These are phyloP conservation scores for Enteromius argenteus DNA, from an alignment of 2,797 vertebrate species.

Conservation along the genomic window DNA sequence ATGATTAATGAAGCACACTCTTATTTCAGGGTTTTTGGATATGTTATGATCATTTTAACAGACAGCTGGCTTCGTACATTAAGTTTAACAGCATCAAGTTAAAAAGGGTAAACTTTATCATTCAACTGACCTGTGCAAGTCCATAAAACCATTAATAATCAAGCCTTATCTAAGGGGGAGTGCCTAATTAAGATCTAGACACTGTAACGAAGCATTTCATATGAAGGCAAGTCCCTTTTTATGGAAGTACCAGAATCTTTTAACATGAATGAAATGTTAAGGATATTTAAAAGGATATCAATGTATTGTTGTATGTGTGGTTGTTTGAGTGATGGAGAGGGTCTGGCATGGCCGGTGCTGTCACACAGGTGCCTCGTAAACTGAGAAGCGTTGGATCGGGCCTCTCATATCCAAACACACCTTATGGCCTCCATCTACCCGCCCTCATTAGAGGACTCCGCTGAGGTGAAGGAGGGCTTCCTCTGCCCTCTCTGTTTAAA, in stretches of 20 bases:
- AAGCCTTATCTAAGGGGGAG: background rate
- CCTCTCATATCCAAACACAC: constrained; percentile 14
- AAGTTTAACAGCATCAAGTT: too few species aligned
- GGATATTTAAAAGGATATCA: background rate
- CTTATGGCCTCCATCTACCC: constrained; percentile 87
- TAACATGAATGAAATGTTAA: background rate
- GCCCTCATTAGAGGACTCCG: constrained; percentile 85
- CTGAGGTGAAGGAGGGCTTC: constrained; percentile 93
- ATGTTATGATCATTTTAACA: background rate
- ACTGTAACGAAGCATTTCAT: background rate
- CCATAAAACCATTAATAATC: background rate
- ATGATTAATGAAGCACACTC: background rate
- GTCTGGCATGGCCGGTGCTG: constrained; percentile 53
- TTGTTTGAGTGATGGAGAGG: constrained; percentile 63
- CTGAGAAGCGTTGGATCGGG: constrained; percentile 36
- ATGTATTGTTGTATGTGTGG: background rate
- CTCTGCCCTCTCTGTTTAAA: constrained; percentile 94
- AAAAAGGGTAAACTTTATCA: background rate
- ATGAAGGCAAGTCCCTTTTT: background rate
- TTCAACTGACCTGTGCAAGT: background rate
- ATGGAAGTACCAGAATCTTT: background rate
- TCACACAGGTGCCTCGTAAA: constrained; percentile 63
- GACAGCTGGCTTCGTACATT: background rate
- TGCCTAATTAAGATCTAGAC: background rate
- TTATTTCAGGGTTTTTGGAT: background rate